Evolutionary conservation across 2,797 vertebrate species (phyloP).

Genomic region (Rhinatrema bivittatum): DNA sequence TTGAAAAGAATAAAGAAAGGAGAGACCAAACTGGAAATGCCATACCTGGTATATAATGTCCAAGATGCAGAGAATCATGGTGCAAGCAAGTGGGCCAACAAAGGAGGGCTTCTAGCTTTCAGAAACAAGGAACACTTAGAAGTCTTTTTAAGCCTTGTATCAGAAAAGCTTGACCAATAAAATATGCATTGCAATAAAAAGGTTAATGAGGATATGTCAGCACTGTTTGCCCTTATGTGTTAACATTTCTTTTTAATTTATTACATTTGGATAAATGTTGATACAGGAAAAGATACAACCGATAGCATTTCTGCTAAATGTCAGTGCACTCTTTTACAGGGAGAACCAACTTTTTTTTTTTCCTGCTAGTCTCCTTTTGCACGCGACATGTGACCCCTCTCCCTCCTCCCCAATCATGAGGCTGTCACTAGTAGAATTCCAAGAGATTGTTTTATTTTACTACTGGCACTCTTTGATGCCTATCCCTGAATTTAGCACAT

Average conservation of each 20-base stretch:
- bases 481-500: no score
- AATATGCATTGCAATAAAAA: neutral
- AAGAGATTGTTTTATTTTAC: no score
- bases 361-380: no score
- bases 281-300: neutral
- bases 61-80: slow-evolving; percentile 46
- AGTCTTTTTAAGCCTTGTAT: slow-evolving; percentile 27
- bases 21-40: slow-evolving; percentile 6
- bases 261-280: neutral
- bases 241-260: neutral
- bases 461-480: no score
- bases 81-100: slow-evolving; percentile 74
- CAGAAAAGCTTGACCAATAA: slow-evolving; percentile 3
- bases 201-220: neutral
- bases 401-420: no score
- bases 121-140: slow-evolving; percentile 37
- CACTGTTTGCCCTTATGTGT: accelerated
- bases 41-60: slow-evolving; percentile 69
- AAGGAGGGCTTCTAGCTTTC: slow-evolving; percentile 74
- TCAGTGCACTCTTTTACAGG: no score
- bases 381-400: no score
- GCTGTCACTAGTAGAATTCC: no score
- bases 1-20: slow-evolving; percentile 25
- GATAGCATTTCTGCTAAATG: no score
- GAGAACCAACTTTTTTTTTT: no score